phyloP scores from a whole-genome alignment of 2,113 vertebrate genomes.

The Leucosticte australis region DNA sequence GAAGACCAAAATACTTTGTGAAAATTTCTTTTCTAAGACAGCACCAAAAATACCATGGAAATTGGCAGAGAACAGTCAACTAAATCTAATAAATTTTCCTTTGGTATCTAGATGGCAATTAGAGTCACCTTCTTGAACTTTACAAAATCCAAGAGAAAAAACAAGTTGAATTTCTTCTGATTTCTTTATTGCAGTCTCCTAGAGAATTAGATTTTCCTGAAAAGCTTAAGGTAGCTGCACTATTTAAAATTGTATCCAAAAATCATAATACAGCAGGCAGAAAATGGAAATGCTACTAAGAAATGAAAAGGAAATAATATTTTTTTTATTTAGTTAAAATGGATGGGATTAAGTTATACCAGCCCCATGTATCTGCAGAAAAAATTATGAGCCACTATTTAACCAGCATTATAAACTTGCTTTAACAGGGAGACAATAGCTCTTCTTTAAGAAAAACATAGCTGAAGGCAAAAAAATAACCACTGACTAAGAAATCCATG shows the following conservation, averaged over 20 bases:
- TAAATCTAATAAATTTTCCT: neutral
- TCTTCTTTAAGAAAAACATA: neutral
- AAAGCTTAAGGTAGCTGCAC: neutral
- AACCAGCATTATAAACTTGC: neutral
- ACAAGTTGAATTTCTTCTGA: rapidly evolving
- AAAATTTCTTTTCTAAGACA: neutral
- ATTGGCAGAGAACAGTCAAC: neutral
- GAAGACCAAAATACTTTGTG: neutral
- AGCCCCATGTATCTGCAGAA: neutral
- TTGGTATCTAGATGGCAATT: neutral
- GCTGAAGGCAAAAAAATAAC: neutral
- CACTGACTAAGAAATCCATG: neutral
- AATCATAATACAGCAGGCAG: neutral
- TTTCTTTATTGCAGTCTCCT: neutral
- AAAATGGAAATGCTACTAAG: neutral
- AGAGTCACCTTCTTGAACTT: neutral
- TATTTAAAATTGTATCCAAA: neutral
- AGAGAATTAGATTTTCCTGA: neutral
- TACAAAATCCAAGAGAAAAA: neutral
- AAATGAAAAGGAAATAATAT: neutral
- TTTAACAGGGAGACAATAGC: neutral
- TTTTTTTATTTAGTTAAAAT: neutral
- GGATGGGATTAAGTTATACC: neutral
- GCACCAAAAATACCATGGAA: neutral
- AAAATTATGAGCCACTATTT: neutral